Evolutionary conservation across 2,113 vertebrate genomes (phyloP).

Genomic region (Tupaia tana): DNA sequence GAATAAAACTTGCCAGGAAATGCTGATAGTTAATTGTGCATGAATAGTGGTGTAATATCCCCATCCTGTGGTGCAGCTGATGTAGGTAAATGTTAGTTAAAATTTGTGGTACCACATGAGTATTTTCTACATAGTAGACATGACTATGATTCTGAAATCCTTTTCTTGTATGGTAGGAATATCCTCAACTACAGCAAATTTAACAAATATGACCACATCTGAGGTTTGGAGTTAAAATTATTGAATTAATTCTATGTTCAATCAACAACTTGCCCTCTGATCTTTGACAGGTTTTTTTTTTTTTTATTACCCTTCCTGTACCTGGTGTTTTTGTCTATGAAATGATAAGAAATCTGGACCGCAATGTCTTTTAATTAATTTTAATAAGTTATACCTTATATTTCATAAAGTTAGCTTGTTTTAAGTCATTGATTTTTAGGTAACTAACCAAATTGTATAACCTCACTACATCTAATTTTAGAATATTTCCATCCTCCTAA

Average conservation of each 20-base stretch:
- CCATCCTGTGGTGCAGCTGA: not conserved
- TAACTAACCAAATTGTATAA: conserved; percentile 19
- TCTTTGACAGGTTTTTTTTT: not conserved
- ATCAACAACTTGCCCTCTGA: conserved; percentile 21
- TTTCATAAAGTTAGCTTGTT: conserved; percentile 38
- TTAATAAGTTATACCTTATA: conserved; percentile 39
- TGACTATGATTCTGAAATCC: conserved; percentile 40
- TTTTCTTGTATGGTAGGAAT: conserved; percentile 20
- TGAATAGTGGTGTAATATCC: not conserved
- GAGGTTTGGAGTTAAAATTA: conserved; percentile 28
- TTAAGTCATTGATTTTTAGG: conserved; percentile 44
- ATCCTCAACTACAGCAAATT: conserved; percentile 3
- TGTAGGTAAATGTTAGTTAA: conserved; percentile 13
- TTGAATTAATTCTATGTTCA: conserved; percentile 48
- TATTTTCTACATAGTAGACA: conserved; percentile 40
- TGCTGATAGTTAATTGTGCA: not conserved
- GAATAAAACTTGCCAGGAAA: conserved; percentile 33
- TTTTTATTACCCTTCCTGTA: not conserved
- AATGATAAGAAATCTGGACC: conserved; percentile 22
- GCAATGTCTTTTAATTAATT: conserved; percentile 17
- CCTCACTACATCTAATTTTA: conserved; percentile 29
- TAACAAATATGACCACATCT: conserved; percentile 4
- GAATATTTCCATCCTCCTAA: not conserved
- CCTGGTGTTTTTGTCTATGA: conserved; percentile 19
- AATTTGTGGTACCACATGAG: conserved; percentile 14